Percentiles rank a stretch among this genome's conserved stretches.
Evolutionary conservation across 2,888 invertebrate species (phyloP).

Genomic region (Hirtodrosophila confusa): DNA sequence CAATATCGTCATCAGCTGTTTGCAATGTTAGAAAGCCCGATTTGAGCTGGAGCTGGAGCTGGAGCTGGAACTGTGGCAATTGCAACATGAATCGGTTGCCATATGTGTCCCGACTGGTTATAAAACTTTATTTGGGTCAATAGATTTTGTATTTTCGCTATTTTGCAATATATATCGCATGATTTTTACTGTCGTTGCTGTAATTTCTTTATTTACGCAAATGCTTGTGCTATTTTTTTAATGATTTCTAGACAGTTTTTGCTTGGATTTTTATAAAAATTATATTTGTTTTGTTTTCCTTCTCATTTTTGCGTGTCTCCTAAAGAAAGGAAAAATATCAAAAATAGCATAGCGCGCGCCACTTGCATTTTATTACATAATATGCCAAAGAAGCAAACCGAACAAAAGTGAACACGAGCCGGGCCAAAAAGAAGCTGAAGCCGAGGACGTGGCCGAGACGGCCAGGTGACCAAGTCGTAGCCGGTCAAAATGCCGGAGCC

Average conservation of each 20-base stretch:
- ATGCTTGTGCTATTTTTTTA: constrained; percentile 70
- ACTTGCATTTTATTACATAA: constrained; percentile 65
- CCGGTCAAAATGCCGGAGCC: constrained; percentile 51
- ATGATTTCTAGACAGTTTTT: constrained; percentile 63
- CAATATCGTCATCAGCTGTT: constrained; percentile 67
- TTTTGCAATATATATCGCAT: constrained; percentile 48
- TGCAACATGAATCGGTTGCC: constrained; percentile 65
- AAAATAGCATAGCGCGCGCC: constrained; percentile 25
- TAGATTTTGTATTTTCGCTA: constrained; percentile 74
- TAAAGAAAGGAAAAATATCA: constrained; percentile 18
- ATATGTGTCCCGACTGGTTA: constrained; percentile 71
- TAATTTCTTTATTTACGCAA: constrained; percentile 73
- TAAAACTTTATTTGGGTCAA: constrained; percentile 72
- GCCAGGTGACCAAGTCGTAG: constrained; percentile 63
- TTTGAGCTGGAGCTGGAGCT: constrained; percentile 32
- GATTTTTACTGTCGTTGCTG: constrained; percentile 13
- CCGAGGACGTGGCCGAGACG: constrained; percentile 16
- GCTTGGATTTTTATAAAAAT: constrained; percentile 9
- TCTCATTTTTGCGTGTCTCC: constrained; percentile 27
- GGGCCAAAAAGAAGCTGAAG: constrained; percentile 37
- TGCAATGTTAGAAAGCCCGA: constrained; percentile 56
- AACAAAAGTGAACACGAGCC: constrained; percentile 34
- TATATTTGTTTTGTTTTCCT: constrained; percentile 12
- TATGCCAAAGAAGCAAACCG: constrained; percentile 68
- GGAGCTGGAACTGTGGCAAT: constrained; percentile 33